phyloP scores from a whole-genome alignment of 1,140 invertebrate species.

The Lordiphosa stackelbergi region DNA sequence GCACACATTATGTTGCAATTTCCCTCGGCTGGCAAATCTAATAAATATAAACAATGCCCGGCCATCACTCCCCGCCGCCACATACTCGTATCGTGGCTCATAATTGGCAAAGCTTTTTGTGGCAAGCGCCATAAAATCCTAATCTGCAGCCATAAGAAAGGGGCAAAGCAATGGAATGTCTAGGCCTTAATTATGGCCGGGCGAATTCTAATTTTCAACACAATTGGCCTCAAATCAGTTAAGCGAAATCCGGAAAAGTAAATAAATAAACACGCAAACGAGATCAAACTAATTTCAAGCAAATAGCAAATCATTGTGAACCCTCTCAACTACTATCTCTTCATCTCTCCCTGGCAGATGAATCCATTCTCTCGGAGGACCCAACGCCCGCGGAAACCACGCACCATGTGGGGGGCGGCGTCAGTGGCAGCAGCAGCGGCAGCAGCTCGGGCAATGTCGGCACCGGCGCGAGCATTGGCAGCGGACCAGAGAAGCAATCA shows the following conservation, averaged over 20 bases:
- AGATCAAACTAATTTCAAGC: constrained; percentile 64
- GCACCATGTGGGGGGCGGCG: constrained; percentile 61
- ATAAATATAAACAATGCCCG: constrained; percentile 66
- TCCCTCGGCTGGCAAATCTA: constrained; percentile 50
- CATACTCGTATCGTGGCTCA: constrained; percentile 44
- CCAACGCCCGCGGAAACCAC: constrained; percentile 77
- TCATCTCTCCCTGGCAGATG: constrained; percentile 50
- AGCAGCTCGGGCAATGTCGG: constrained; percentile 42
- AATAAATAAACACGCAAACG: constrained; percentile 31
- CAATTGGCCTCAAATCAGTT: constrained; percentile 58
- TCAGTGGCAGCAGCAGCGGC: constrained; percentile 26
- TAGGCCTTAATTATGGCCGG: constrained; percentile 20
- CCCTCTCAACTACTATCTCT: constrained; percentile 29
- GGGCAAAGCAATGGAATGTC: constrained; percentile 3
- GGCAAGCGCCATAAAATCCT: constrained; percentile 32
- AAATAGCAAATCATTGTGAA: constrained; percentile 68
- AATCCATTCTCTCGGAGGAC: constrained; percentile 76
- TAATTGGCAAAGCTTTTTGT: constrained; percentile 45
- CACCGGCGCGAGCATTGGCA: constrained; percentile 69
- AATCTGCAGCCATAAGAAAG: constrained; percentile 42
- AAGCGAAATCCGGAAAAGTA: constrained; percentile 34
- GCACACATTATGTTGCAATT: constrained; percentile 55
- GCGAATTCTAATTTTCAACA: constrained; percentile 68
- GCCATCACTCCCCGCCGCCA: background rate
- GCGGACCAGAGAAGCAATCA: constrained; percentile 73